Evolutionary conservation across 1,140 invertebrate genomes (phyloP), one percentile per base, ranked within the genome.

Genomic region (Luehdorfia chinensis): DNA sequence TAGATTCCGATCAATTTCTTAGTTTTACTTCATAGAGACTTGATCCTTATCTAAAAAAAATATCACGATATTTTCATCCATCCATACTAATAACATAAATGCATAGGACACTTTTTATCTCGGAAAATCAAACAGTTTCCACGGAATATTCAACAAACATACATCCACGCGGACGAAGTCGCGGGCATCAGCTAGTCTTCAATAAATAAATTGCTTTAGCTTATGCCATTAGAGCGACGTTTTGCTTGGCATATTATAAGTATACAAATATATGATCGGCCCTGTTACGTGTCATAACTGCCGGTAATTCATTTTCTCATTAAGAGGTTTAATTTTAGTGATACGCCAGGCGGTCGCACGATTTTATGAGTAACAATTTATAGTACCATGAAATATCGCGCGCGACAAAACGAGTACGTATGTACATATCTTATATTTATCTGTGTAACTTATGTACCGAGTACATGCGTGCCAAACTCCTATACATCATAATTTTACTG

Each of bases 291-390:
- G 58, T 58, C 58, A 63, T 58, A 59, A 57, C 54, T 57, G 55
- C 12, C 44, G 62, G 63, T 70, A 66, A 69, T 66, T 75, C 51
- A 69, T 68, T 70, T 55, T 60, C 55, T 74, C 62, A 66, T 78
- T 70, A 72, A 66, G 63, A 44, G 60, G 53, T 64, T 59, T 71
- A 66, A 73, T 73, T 75, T 75, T 72, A 65, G 66, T 62, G 60
- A 62, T 60, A 50, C 45, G 51, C 46, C 32, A 47, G 47, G 48
- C 49, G 51, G 52, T 56, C 55, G 49, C 25, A 50, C 41, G 47
- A 49, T 33, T 69, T 74, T 69, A 68, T 49, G 60, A 61, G 39
- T 50, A 32, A 43, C 55, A 46, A 74, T 78, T 71, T 72, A 75
- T 60, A 55, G 47, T 21, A 37, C 56, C 54, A 56, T 69, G 54